These are phyloP conservation scores for Siniperca obscura DNA, from an alignment of 2,797 vertebrate species.

Conservation along the genomic window DNA sequence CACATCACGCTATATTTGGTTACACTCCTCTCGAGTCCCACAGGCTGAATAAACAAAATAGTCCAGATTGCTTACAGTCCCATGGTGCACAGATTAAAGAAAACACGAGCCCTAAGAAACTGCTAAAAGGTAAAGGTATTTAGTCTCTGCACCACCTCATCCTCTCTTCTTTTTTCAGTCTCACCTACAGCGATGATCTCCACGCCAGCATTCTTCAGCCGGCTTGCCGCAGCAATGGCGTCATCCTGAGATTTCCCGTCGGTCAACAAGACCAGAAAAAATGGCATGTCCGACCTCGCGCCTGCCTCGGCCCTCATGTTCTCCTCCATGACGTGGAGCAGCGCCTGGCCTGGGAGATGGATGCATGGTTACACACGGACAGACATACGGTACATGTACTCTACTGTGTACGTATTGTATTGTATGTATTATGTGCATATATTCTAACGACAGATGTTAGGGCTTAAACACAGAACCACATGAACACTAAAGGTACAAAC, in stretches of 20 bases:
- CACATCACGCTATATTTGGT: neutral
- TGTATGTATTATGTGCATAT: neutral
- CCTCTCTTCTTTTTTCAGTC: slow-evolving; percentile 50
- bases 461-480: slow-evolving; percentile 18
- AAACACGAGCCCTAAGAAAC: neutral
- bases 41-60: neutral
- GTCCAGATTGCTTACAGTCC: too few relatives aligned
- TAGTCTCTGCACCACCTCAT: neutral
- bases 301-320: slow-evolving; percentile 88
- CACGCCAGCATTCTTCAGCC: slow-evolving; percentile 88
- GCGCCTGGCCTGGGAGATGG: slow-evolving; percentile 87
- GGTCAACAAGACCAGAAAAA: slow-evolving; percentile 90
- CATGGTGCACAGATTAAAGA: neutral
- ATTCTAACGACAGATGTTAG: neutral
- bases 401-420: neutral
- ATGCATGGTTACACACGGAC: slow-evolving; percentile 2
- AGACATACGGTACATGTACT: neutral
- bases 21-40: neutral
- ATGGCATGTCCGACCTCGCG: slow-evolving; percentile 81
- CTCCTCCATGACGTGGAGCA: slow-evolving; percentile 91
- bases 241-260: slow-evolving; percentile 98
- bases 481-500: neutral
- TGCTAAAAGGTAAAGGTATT: neutral
- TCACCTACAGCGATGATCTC: slow-evolving; percentile 95
- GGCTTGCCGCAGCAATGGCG: slow-evolving; percentile 85